Conservation (phyloP, 2,888 invertebrate genomes). For the Sesia apiformis region DNA sequence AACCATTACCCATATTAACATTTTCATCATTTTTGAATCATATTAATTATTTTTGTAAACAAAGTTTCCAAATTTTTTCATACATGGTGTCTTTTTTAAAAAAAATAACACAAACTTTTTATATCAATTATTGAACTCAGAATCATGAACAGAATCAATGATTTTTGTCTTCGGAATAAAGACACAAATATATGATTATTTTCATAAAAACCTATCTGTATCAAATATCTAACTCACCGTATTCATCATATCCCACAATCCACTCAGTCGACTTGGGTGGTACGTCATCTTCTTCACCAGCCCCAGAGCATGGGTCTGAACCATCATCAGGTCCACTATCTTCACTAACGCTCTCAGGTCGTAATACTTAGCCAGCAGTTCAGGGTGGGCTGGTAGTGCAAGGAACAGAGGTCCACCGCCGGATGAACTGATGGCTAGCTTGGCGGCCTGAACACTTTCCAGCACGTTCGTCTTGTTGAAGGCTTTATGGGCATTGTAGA, state of each 20-base stretch:
- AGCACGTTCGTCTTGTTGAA: slow-evolving; percentile 66
- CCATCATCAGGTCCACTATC: slow-evolving; percentile 78
- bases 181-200: no score
- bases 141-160: no score
- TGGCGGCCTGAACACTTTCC: slow-evolving; percentile 56
- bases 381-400: slow-evolving; percentile 77
- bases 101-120: no score
- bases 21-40: not conserved
- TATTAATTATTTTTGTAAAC: no score
- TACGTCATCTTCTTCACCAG: slow-evolving; percentile 80
- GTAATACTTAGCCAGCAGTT: slow-evolving; percentile 80
- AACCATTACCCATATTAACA: not conserved
- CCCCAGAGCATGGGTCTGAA: slow-evolving; percentile 80
- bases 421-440: slow-evolving; percentile 56
- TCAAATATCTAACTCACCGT: slow-evolving; percentile 65
- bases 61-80: no score
- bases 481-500: slow-evolving; percentile 68
- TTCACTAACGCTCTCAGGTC: slow-evolving; percentile 79
- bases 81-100: no score
- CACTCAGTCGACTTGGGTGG: slow-evolving; percentile 83
- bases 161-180: no score
- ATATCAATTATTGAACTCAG: no score
- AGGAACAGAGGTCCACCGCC: slow-evolving; percentile 73
- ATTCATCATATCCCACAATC: slow-evolving; percentile 84
- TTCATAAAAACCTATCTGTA: not conserved